A percentile compares a stretch with the other conserved stretches of the same genome.
Evolutionary conservation across 2,113 vertebrate species (phyloP).

Genomic region (Poeciliopsis occidentalis): DNA sequence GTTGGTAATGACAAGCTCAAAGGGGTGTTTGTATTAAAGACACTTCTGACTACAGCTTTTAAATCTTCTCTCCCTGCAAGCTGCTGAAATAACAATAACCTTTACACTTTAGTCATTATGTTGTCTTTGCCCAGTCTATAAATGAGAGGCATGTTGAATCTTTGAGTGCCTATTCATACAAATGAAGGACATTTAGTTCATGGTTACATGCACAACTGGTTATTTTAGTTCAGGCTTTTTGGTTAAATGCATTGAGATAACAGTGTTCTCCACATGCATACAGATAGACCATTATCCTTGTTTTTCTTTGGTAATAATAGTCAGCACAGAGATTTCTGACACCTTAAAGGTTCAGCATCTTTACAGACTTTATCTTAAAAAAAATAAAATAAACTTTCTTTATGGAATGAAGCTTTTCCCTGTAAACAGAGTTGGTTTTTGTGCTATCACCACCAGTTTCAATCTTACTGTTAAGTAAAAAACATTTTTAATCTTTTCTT

Average conservation of each 20-base stretch:
- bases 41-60: conserved; percentile 56
- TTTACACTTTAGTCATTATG: conserved; percentile 51
- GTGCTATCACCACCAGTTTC: too few relatives aligned
- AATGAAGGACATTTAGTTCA: conserved; percentile 40
- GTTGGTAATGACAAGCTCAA: conserved; percentile 65
- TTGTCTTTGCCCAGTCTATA: conserved; percentile 41
- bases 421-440: too few relatives aligned
- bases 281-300: not conserved
- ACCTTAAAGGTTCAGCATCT: too few relatives aligned
- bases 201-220: conserved; percentile 23
- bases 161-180: conserved; percentile 40
- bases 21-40: conserved; percentile 71
- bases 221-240: not conserved
- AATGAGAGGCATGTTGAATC: conserved; percentile 34
- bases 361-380: too few relatives aligned
- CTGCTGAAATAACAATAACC: conserved; percentile 63
- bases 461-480: too few relatives aligned
- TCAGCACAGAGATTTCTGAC: not conserved
- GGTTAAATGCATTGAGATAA: conserved; percentile 2
- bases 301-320: not conserved
- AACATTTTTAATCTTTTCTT: too few relatives aligned
- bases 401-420: too few relatives aligned
- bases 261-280: conserved; percentile 1
- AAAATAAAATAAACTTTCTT: too few relatives aligned
- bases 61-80: conserved; percentile 60